phyloP scores from a whole-genome alignment of 2,113 vertebrate species.

The Chaenogobius annularis region DNA sequence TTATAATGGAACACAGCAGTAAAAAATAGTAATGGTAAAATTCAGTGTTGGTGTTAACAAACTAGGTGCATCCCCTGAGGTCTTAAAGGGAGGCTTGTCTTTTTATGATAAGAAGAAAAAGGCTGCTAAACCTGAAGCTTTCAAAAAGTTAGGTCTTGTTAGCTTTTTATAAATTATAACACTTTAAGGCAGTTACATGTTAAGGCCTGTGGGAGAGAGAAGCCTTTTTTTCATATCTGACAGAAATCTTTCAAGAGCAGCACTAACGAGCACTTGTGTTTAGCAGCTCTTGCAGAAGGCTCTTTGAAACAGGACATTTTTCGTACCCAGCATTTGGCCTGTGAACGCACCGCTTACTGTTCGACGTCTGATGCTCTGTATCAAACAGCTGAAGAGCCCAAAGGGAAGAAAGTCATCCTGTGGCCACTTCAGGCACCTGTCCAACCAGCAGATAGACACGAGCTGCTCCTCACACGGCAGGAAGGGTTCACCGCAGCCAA shows the following conservation, averaged over 20 bases:
- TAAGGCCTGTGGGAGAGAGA: conserved; percentile 34
- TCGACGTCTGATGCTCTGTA: conserved; percentile 54
- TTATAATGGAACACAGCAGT: conserved; percentile 55
- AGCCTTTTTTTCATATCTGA: conserved; percentile 32
- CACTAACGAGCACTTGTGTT: conserved; percentile 69
- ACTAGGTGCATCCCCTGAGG: conserved; percentile 62
- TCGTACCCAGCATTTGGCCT: conserved; percentile 43
- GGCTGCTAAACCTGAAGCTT: conserved; percentile 28
- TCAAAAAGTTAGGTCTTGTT: conserved; percentile 50
- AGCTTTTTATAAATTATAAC: conserved; percentile 58
- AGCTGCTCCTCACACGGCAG: conserved; percentile 45
- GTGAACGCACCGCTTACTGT: conserved; percentile 30
- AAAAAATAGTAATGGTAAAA: conserved; percentile 19
- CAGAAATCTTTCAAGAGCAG: conserved; percentile 46
- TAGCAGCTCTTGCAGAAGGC: conserved; percentile 56
- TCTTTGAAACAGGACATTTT: conserved; percentile 36
- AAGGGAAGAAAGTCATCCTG: conserved; percentile 37
- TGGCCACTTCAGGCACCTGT: conserved; percentile 61
- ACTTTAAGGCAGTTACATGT: conserved; percentile 22
- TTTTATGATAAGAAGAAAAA: conserved; percentile 47
- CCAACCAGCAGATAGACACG: conserved; percentile 61
- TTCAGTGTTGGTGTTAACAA: conserved; percentile 60
- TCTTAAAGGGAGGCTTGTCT: conserved; percentile 41
- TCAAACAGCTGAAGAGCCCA: conserved; percentile 55
- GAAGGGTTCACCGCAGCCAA: conserved; percentile 38